phyloP scores from a whole-genome alignment of 2,113 vertebrate genomes.

The Loxodonta africana region DNA sequence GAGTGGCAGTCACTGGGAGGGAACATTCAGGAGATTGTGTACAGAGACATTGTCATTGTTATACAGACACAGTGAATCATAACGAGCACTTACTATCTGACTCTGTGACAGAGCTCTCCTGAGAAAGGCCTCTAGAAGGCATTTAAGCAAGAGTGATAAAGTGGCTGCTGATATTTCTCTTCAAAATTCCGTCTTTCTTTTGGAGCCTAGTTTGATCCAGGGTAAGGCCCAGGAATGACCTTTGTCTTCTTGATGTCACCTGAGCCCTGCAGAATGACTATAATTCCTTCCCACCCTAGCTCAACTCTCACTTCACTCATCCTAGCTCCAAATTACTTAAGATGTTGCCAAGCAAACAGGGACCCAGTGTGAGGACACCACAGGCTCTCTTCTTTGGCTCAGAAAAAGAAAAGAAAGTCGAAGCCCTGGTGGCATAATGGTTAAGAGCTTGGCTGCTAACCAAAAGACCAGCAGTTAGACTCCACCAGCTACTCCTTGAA shows the following conservation, averaged over 20 bases:
- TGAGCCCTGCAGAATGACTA: neutral
- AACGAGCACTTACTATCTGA: fast-evolving
- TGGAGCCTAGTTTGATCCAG: neutral
- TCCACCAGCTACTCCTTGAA: too few species aligned
- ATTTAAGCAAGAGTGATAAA: neutral
- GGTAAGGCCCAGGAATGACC: neutral
- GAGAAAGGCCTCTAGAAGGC: neutral
- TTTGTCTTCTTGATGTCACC: neutral
- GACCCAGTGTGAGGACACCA: neutral
- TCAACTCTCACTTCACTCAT: neutral
- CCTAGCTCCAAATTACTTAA: neutral
- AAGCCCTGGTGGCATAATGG: too few species aligned
- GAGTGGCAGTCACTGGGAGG: neutral
- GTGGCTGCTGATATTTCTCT: neutral
- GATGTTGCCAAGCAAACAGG: neutral
- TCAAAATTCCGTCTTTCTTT: neutral
- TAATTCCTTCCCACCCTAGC: neutral
- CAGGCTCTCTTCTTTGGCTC: neutral
- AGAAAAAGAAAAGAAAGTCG: neutral
- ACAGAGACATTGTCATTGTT: neutral
- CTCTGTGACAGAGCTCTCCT: too few species aligned
- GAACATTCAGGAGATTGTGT: neutral
- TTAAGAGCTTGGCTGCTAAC: too few species aligned
- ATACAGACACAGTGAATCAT: neutral
- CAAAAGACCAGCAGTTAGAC: too few species aligned